Base-by-base conservation (phyloP, 2,888 invertebrate species). In the Lissocephala sabroskyi region DNA sequence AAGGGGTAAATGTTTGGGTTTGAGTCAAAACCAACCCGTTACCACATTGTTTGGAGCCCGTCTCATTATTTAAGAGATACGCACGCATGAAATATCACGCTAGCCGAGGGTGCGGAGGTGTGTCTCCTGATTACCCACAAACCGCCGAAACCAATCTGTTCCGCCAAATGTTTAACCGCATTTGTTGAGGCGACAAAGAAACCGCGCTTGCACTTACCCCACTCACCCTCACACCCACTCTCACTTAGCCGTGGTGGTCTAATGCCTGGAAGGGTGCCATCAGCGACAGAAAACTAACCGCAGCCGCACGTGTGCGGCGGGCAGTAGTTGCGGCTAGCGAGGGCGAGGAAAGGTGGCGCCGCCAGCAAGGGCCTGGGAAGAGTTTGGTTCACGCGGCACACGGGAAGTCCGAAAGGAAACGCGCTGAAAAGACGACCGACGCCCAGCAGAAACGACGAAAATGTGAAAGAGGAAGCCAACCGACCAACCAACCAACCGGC, bases 131-230 rank as follows among this genome's bases (percentile, higher is more conserved):
- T 35, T 13, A 10, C 45, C 36, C 26, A 48, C 49, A 52, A 59
- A 62, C 56, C 56, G 16, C 14, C 6, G 16, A 56, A 59, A 59
- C 65, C 65, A 64, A 64, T 64, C 64, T 62, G 64, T 62, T 64
- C 59, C 65, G 56, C 35, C 65, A 53, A n/a, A 62, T 59, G 65
- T 56, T 49, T 52, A 57, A 57, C 64, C 65, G 55, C 65, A 64
- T 45, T 61, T 66, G 65, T 62, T 66, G 56, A 57, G 64, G 57
- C 57, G 64, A 64, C 65, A 66, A 66, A 66, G 65, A 63, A 66
- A 66, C 66, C 65, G 43, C 64, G 54, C 50, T 49, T 41, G 47
- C 55, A 49, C 47, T n/a, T 50, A 41, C 56, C 29, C 30, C 46
- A 46, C 41, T 28, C 29, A 51, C 49, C 43, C 47, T 41, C 28